Percentiles rank a stretch among this genome's conserved stretches.
phyloP scores from a whole-genome alignment of 2,888 invertebrate genomes.

The Melieria crassipennis region DNA sequence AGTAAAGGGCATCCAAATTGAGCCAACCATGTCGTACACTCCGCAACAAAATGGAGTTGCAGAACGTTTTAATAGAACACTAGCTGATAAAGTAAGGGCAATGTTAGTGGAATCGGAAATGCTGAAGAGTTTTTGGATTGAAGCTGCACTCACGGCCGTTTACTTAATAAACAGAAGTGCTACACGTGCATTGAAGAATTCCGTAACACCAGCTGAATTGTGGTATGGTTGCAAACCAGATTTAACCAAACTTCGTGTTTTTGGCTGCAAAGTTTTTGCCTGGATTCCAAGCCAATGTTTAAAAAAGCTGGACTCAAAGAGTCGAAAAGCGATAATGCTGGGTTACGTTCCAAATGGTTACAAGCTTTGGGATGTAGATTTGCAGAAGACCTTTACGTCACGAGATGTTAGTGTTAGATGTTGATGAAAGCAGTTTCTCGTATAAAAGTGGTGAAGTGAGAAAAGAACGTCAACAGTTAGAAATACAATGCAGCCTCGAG shows the following conservation, averaged over 20 bases:
- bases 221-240: constrained; percentile 38
- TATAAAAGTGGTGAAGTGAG: constrained; percentile 2
- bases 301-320: constrained; percentile 41
- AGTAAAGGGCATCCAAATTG: constrained; percentile 8
- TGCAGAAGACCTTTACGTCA: constrained; percentile 20
- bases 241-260: constrained; percentile 38
- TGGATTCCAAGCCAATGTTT: constrained; percentile 41
- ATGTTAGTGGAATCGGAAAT: constrained; percentile 31
- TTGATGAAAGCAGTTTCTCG: constrained; percentile 29
- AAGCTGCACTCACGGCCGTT: constrained; percentile 26
- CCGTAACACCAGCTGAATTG: constrained; percentile 35
- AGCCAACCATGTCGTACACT: constrained; percentile 4
- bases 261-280: constrained; percentile 42
- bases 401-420: constrained; percentile 31
- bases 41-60: constrained; percentile 20
- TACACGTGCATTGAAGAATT: constrained; percentile 16
- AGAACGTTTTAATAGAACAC: constrained; percentile 30
- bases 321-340: constrained; percentile 33
- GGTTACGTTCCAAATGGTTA: constrained; percentile 41
- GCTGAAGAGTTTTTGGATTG: constrained; percentile 32
- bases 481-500: neutral
- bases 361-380: constrained; percentile 30
- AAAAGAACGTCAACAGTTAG: neutral
- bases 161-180: constrained; percentile 32
- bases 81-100: constrained; percentile 33